Conservation (phyloP, 2,113 vertebrate genomes). For the Rhipidura dahli region DNA sequence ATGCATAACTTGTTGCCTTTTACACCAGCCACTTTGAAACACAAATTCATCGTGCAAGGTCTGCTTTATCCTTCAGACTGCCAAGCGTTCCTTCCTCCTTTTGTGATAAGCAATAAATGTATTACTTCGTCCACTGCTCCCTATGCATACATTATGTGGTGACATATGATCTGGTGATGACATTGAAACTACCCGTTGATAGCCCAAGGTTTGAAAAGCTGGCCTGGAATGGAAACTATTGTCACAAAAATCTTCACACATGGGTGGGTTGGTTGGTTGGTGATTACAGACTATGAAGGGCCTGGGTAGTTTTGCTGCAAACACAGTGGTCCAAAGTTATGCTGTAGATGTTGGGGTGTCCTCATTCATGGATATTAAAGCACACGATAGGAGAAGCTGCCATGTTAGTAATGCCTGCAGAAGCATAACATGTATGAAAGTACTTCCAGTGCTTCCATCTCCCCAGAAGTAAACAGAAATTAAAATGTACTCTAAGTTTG, state of each 20-base stretch:
- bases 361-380: background rate
- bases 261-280: background rate
- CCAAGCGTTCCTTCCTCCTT: background rate
- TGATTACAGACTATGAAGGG: background rate
- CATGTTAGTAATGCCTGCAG: background rate
- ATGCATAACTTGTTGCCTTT: background rate
- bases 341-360: background rate
- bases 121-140: background rate
- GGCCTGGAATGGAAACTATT: background rate
- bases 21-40: background rate
- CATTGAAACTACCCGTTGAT: background rate
- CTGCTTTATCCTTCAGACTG: background rate
- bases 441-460: background rate
- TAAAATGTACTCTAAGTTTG: constrained; percentile 38
- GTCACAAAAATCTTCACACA: background rate
- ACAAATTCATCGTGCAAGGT: background rate
- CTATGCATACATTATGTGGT: background rate
- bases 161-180: background rate
- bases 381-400: background rate
- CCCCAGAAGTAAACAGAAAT: constrained; percentile 53
- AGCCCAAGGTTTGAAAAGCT: background rate
- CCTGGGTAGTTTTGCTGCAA: background rate
- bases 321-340: background rate
- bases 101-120: background rate
- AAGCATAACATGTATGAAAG: background rate